Base-by-base conservation (phyloP, 2,888 invertebrate genomes). In the Leucophora obtusa region DNA sequence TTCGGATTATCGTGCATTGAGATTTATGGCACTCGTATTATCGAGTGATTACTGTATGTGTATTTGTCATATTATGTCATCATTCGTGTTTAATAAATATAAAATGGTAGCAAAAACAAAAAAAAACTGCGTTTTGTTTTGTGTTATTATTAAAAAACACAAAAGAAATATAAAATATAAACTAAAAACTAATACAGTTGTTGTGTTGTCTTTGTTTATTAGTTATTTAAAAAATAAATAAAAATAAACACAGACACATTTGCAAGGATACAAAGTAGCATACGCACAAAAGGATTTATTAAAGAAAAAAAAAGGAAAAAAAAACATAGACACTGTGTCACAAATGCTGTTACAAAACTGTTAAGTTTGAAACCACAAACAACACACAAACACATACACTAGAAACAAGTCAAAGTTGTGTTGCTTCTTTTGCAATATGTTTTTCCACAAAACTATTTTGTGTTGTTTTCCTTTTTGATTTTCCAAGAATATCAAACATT, bases 201-300 rank as follows among this genome's bases (percentile, higher is more conserved):
- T 62, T 62, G 68, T 68, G 43, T 62, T 62, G 68, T 51, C 60
- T 60, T 11, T 75, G 24, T 54, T 68, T 75, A 75, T 75, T 66
- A 59, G 51, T 66, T 73, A 58, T 73, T 73, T 66, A 50, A 50
- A 54, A 50, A 9, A 18, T 33, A 33, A 33, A 18, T 18, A 50
- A 2, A 63, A 54, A 54, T 21, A 53, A 21, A 54, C 18, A 28
- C 11, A 54, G 2, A 47, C 6, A 47, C 11, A 69, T n/a, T 8
- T 65, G 7, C 38, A 62, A 43, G 56, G n/a, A 54, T 54, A 62
- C 38, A 43, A 21, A 62, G 11, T 15, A 71, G 38, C 24, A 62
- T 53, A 54, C 21, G 7, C 24, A 21, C 24, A 38, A 11, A 38
- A 6, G 28, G 28, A 28, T 38, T 38, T 51, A 51, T n/a, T n/a